Base-by-base conservation (phyloP, 2,797 vertebrate species). In the Caiman crocodilus region DNA sequence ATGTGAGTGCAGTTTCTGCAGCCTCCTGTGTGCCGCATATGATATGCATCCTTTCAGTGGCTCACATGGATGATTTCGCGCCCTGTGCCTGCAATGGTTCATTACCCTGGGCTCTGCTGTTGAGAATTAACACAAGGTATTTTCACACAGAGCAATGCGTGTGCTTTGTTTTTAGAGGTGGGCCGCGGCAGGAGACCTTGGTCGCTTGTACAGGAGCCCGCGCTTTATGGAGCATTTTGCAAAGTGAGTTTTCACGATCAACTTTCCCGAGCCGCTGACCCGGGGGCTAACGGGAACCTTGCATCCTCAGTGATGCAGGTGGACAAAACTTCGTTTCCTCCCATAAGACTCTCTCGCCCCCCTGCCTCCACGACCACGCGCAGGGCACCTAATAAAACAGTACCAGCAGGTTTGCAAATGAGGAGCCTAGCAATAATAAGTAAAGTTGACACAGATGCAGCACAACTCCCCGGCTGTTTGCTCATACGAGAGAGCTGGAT, bases 71-170 rank as follows among this genome's bases (percentile, higher is more conserved):
- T 9, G 25, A 71, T 17, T 42, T 83, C 89, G 17, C 0, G 16
- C 32, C 12, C 9, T 3, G 1, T 42, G n/a, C 71, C 64, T 65
- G 6, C 0, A n/a, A 26, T 8, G 15, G 61, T n/a, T 59, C 1
- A 0, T 57, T 30, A 30, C 42, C 0, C 23, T 12, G 61, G 85
- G 50, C 50, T 85, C 1, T 1, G 30, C 55, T 2, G 2, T 64
- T 18, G 42, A 4, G 11, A 2, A 14, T n/a, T 8, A 76, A 50
- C 32, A 63, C 88, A 32, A 26, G n/a, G 28, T 3, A 1, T 18
- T 6, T 3, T 20, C 14, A 16, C 15, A 1, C 28, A 0, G 1
- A 25, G 18, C 16, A 14, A 14, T 3, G 6, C 2, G 16, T 1
- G 9, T 6, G 16, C 25, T 50, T 55, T 69, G 32, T 35, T 69